A percentile compares a stretch with the other conserved stretches of the same genome.
Conservation (phyloP, 2,113 vertebrate genomes). For the Erinaceus europaeus region DNA sequence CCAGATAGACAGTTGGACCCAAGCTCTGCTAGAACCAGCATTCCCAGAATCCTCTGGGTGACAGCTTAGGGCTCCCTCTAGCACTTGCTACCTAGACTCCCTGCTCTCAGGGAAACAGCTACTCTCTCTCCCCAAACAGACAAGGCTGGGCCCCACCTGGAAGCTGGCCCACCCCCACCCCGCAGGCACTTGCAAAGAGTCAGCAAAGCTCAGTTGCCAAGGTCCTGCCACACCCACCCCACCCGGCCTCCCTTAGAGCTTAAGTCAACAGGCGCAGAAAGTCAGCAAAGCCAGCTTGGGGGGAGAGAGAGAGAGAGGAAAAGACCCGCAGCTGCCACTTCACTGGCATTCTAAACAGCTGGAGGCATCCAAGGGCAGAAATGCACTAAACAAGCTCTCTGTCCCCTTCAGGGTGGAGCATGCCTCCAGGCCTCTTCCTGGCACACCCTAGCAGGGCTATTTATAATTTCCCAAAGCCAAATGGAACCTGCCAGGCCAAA, state of each 20-base stretch:
- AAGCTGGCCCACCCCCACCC: background rate
- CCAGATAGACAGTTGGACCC: background rate
- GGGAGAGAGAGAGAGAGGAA: background rate
- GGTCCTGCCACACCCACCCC: slow-evolving; percentile 8
- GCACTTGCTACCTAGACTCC: too few relatives aligned
- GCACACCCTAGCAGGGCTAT: slow-evolving; percentile 48
- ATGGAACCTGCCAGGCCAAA: slow-evolving; percentile 11
- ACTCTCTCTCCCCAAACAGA: background rate
- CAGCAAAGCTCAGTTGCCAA: background rate
- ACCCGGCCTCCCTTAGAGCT: slow-evolving; percentile 52
- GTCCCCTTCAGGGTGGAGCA: slow-evolving; percentile 41
- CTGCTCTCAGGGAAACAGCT: background rate
- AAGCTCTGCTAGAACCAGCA: background rate
- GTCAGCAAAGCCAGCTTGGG: slow-evolving; percentile 21
- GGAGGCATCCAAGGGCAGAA: slow-evolving; percentile 39
- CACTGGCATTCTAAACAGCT: slow-evolving; percentile 39
- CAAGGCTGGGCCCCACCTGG: background rate
- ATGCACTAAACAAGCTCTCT: slow-evolving; percentile 39
- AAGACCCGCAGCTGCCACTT: slow-evolving; percentile 56
- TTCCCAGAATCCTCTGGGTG: too few relatives aligned
- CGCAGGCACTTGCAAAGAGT: background rate
- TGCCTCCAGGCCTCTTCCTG: slow-evolving; percentile 22
- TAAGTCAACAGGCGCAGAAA: slow-evolving; percentile 35
- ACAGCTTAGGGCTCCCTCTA: too few relatives aligned
- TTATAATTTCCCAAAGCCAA: slow-evolving; percentile 60